Percentiles rank a stretch among this genome's conserved stretches.
These are phyloP conservation scores for Chorisops tibialis DNA, from an alignment of 2,888 invertebrate genomes.

Conservation along the genomic window DNA sequence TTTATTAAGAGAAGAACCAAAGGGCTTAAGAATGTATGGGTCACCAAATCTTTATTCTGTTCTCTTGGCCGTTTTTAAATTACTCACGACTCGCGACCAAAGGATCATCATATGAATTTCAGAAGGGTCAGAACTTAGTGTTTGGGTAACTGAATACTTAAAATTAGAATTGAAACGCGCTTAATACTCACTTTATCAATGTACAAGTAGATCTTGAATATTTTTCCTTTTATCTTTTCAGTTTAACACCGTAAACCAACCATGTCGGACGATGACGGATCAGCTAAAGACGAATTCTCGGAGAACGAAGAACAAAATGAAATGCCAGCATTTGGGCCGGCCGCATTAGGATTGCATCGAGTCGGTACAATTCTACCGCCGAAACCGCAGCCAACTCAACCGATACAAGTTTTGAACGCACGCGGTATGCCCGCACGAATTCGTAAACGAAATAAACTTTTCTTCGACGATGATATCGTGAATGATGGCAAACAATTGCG, in stretches of 20 bases:
- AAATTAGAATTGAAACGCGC: no score
- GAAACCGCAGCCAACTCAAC: conserved; percentile 65
- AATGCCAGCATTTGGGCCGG: conserved; percentile 71
- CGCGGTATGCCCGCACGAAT: conserved; percentile 89
- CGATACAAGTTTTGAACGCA: conserved; percentile 77
- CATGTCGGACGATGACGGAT: conserved; percentile 15
- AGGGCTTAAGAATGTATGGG: no score
- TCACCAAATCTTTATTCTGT: no score
- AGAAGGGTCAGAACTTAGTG: no score
- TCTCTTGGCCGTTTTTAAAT: no score
- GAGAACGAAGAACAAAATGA: conserved; percentile 56
- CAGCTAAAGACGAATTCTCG: neutral
- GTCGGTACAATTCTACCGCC: conserved; percentile 74
- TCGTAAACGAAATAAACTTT: conserved; percentile 82
- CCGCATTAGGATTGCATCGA: conserved; percentile 75
- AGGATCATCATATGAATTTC: no score
- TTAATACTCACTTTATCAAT: no score
- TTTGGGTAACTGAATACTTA: no score
- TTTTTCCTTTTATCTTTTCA: neutral
- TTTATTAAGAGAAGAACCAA: no score
- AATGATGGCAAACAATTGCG: conserved; percentile 76
- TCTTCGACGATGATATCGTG: conserved; percentile 85
- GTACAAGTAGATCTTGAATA: no score
- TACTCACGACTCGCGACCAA: no score
- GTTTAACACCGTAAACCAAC: neutral